Evolutionary conservation across 2,113 vertebrate species (phyloP).

Genomic region (Beaufortia kweichowensis): DNA sequence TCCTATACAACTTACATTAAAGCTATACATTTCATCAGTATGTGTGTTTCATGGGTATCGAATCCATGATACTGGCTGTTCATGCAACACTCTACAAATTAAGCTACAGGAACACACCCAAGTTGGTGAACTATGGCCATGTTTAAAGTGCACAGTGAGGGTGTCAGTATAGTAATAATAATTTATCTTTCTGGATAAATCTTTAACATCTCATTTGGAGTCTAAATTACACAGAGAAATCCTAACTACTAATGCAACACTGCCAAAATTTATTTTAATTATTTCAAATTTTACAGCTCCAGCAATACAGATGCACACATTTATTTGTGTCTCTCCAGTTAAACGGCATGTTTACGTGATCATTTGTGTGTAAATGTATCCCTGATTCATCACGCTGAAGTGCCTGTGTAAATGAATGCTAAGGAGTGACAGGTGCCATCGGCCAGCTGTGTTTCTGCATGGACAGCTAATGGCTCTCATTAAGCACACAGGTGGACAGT

Average conservation of each 20-base stretch:
- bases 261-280: not conserved
- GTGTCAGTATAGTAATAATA: conserved; percentile 34
- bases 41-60: no score
- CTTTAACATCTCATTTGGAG: conserved; percentile 44
- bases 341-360: conserved; percentile 11
- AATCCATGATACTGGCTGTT: no score
- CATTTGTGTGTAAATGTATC: conserved; percentile 20
- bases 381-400: not conserved
- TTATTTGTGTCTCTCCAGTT: conserved; percentile 1
- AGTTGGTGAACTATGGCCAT: conserved; percentile 25
- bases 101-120: no score
- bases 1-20: no score
- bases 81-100: no score
- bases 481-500: conserved; percentile 68
- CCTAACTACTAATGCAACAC: not conserved
- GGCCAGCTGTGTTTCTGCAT: conserved; percentile 65
- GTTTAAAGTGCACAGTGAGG: conserved; percentile 37
- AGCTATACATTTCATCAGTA: no score
- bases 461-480: conserved; percentile 68
- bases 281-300: conserved; percentile 1
- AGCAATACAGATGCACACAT: no score
- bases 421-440: conserved; percentile 63
- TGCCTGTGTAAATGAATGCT: conserved; percentile 44
- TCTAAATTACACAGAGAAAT: conserved; percentile 35
- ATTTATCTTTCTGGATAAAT: conserved; percentile 47